Conservation (phyloP, 53 echinoderm and acorn worm genomes). For the Holothuria scabra region DNA sequence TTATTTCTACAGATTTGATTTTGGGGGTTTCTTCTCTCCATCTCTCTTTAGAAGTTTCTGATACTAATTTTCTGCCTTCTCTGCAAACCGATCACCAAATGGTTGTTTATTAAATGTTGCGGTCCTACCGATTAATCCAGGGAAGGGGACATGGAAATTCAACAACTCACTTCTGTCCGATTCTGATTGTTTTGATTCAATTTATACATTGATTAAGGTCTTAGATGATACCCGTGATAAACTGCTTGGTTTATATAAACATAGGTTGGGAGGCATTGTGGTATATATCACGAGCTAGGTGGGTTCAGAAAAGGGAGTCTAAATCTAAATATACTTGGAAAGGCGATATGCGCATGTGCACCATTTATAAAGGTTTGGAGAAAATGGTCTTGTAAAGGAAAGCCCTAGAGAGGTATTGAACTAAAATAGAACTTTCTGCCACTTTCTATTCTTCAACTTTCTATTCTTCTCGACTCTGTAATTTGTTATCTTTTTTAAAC, state of each 20-base stretch:
- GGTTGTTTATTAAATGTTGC: not conserved
- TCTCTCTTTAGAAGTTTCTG: slow-evolving; percentile 4
- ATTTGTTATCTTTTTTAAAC: no score
- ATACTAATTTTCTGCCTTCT: slow-evolving; percentile 18
- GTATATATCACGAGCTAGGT: not conserved
- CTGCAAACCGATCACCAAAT: slow-evolving; percentile 54
- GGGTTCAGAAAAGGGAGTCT: slow-evolving; percentile 2
- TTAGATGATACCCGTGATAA: slow-evolving; percentile 8
- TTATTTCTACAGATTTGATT: no score
- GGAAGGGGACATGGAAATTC: not conserved
- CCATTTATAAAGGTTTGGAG: no score
- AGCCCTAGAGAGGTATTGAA: no score
- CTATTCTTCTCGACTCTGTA: no score
- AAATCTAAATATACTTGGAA: no score
- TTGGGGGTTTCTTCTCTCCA: no score
- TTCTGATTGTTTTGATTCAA: not conserved
- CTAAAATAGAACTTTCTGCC: no score
- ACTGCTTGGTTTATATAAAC: slow-evolving; percentile 45
- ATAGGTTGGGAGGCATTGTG: slow-evolving; percentile 32
- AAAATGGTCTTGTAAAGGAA: no score
- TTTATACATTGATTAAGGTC: not conserved
- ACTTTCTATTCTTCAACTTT: no score
- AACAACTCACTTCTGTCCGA: not conserved
- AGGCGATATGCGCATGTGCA: no score
- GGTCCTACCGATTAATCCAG: not conserved